A percentile compares a stretch with the other conserved stretches of the same genome.
Conservation (phyloP, 2,797 vertebrate species). For the Cephalopachus bancanus region DNA sequence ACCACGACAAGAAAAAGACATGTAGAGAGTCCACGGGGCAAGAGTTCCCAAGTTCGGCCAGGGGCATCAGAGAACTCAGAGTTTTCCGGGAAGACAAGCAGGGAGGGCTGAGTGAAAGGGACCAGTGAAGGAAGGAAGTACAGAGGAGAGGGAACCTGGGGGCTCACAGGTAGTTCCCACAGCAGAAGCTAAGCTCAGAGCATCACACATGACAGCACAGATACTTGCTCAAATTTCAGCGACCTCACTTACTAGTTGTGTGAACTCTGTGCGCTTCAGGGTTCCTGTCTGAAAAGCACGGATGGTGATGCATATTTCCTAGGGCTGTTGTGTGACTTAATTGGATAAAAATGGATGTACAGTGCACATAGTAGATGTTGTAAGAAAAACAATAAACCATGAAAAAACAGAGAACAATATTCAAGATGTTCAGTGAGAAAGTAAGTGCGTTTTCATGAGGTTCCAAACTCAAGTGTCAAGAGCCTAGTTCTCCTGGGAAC, state of each 20-base stretch:
- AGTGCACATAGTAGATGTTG: background rate
- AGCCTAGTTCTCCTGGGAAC: background rate
- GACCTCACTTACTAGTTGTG: background rate
- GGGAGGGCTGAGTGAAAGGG: background rate
- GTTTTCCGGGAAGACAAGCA: constrained; percentile 37
- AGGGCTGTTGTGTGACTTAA: background rate
- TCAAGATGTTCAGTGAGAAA: background rate
- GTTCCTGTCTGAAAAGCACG: constrained; percentile 9
- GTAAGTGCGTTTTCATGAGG: background rate
- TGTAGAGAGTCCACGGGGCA: background rate
- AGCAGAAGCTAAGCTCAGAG: background rate
- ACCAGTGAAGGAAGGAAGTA: too few relatives aligned
- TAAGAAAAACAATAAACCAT: background rate
- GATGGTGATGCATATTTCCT: background rate
- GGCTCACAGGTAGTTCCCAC: background rate
- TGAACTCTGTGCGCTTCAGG: background rate
- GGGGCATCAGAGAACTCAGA: background rate
- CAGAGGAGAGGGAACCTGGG: background rate
- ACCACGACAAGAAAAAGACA: background rate
- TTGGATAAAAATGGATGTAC: background rate
- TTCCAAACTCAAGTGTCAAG: background rate
- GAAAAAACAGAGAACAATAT: background rate
- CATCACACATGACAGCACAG: background rate
- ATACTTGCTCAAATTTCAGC: background rate
- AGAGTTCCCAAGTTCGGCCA: background rate